Conservation (phyloP, 2,113 vertebrate species). For the Drymodes brunneopygia region DNA sequence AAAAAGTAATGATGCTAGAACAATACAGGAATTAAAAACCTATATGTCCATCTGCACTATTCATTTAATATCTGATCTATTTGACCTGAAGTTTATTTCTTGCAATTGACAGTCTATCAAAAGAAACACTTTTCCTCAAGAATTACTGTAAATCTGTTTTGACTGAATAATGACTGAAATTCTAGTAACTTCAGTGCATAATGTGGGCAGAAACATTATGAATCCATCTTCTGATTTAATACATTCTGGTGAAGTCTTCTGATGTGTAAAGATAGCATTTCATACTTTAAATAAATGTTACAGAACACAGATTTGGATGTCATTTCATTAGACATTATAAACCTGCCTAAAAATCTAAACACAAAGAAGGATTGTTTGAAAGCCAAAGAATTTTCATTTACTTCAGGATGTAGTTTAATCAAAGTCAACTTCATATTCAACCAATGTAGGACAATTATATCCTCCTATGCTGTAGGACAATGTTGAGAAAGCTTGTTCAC, state of each 20-base stretch:
- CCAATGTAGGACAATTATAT: not conserved
- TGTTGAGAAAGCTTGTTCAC: not conserved
- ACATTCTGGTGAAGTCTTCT: not conserved
- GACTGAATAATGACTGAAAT: not conserved
- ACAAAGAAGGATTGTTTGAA: not conserved
- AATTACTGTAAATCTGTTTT: not conserved
- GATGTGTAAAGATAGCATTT: not conserved
- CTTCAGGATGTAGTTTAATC: not conserved
- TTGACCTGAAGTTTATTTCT: not conserved
- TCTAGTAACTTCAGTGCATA: not conserved
- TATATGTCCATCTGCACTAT: rapidly evolving
- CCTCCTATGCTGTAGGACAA: not conserved
- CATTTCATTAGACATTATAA: not conserved
- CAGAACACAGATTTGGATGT: not conserved
- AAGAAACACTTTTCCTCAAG: not conserved
- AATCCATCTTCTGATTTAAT: not conserved
- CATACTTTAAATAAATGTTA: not conserved
- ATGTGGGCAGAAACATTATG: not conserved
- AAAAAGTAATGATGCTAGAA: not conserved
- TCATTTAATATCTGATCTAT: not conserved
- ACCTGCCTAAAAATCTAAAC: not conserved
- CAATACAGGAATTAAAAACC: not conserved
- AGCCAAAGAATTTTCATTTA: not conserved
- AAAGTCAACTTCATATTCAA: not conserved
- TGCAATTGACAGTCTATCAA: not conserved